Evolutionary conservation across 2,797 vertebrate genomes (phyloP).

Genomic region (Florisuga fusca): DNA sequence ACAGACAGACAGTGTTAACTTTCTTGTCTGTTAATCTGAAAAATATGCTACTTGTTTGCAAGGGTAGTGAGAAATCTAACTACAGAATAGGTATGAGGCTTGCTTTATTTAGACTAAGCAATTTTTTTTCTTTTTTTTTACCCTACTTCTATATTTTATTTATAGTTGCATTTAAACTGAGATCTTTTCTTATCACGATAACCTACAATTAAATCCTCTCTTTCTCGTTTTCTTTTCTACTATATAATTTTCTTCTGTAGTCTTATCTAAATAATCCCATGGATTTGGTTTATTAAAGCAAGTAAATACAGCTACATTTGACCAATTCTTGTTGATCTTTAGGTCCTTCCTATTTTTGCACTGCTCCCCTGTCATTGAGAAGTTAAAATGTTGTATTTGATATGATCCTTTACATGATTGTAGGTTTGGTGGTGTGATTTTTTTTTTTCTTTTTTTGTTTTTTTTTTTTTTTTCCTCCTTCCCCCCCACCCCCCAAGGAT

Average conservation of each 20-base stretch:
- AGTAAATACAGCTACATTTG: not conserved
- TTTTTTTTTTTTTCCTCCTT: no score
- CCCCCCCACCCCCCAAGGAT: no score
- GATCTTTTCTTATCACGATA: not conserved
- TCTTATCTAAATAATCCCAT: not conserved
- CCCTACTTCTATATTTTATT: not conserved
- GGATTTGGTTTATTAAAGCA: not conserved
- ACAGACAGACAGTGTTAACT: rapidly evolving
- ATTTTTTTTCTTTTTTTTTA: not conserved
- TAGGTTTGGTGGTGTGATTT: not conserved
- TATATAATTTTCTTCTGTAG: not conserved
- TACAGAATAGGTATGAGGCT: not conserved
- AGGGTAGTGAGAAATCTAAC: not conserved
- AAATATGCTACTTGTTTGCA: not conserved
- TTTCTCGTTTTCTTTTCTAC: not conserved
- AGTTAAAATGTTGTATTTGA: not conserved
- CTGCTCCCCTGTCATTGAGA: not conserved
- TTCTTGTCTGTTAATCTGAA: not conserved
- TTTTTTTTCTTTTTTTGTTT: no score
- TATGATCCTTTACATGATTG: not conserved
- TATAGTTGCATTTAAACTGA: not conserved
- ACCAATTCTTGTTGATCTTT: not conserved
- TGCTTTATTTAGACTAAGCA: not conserved
- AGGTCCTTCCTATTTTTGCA: not conserved
- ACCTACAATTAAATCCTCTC: not conserved